Conservation (phyloP, 1,140 invertebrate genomes). For the Oncopodura yosiiana region DNA sequence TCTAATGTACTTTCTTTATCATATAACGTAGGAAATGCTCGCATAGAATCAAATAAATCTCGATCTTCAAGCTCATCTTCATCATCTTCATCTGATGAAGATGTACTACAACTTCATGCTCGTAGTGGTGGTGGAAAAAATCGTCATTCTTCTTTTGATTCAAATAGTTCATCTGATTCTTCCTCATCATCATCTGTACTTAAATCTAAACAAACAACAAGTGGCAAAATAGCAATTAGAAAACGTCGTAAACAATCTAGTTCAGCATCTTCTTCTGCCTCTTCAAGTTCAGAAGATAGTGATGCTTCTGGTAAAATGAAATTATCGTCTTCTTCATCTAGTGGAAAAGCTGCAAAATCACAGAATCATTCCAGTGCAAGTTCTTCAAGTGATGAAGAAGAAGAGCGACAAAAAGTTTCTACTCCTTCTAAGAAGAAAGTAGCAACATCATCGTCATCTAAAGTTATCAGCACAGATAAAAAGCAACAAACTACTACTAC, state of each 20-base stretch:
- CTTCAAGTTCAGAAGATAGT: conserved; percentile 2
- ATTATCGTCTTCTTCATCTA: neutral
- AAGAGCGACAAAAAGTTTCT: conserved; percentile 2
- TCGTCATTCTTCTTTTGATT: neutral
- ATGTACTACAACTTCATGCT: conserved; percentile 27
- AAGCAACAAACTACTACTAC: neutral
- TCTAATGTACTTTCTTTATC: too few species aligned
- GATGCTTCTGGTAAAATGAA: conserved; percentile 7
- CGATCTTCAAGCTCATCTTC: conserved; percentile 14
- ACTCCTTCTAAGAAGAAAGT: conserved; percentile 1
- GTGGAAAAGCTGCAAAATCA: neutral
- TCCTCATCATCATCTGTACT: conserved; percentile 8
- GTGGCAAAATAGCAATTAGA: too few species aligned
- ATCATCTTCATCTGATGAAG: conserved; percentile 23
- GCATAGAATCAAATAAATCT: too few species aligned
- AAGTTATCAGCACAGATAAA: neutral
- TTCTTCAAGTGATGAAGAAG: too few species aligned
- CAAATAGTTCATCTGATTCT: neutral
- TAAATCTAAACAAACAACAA: too few species aligned
- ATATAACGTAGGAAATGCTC: too few species aligned
- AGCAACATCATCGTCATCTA: neutral
- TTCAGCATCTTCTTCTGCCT: neutral
- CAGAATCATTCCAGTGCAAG: too few species aligned
- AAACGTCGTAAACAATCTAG: too few species aligned
- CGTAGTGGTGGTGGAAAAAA: conserved; percentile 4